These are phyloP conservation scores for Netelia fuscicornis DNA, from an alignment of 2,888 invertebrate genomes.

Conservation along the genomic window DNA sequence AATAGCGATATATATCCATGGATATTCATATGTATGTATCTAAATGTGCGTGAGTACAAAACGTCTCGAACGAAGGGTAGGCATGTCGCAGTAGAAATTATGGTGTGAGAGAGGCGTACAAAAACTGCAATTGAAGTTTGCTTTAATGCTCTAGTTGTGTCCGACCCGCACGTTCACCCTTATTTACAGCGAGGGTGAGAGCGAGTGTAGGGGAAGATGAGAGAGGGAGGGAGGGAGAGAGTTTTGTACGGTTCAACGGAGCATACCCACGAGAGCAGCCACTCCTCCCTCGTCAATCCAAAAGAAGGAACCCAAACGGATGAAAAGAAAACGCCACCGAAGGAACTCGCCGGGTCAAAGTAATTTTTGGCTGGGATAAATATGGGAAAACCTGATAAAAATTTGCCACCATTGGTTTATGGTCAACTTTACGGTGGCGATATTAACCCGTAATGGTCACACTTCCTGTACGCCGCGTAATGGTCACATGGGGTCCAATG, in stretches of 20 bases:
- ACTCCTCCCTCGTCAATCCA: conserved; percentile 43
- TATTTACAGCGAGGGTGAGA: conserved; percentile 37
- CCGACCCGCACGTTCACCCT: conserved; percentile 53
- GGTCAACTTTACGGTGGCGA: background rate
- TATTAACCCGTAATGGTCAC: background rate
- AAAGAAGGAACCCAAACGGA: conserved; percentile 13
- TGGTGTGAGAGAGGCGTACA: conserved; percentile 49
- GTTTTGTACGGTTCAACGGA: conserved; percentile 40
- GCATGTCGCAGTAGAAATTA: conserved; percentile 48
- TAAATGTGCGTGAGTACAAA: conserved; percentile 16
- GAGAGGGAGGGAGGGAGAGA: background rate
- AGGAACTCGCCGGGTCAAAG: conserved; percentile 35
- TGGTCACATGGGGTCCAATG: too few relatives aligned
- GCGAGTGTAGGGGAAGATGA: background rate
- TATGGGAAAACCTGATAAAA: conserved; percentile 43
- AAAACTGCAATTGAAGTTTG: conserved; percentile 44
- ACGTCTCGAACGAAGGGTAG: conserved; percentile 45
- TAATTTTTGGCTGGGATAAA: background rate
- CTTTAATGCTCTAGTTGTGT: conserved; percentile 61
- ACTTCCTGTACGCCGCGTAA: too few relatives aligned
- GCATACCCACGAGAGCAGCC: conserved; percentile 32
- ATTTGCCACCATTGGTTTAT: conserved; percentile 23
- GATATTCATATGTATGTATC: background rate
- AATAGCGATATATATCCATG: conserved; percentile 12
- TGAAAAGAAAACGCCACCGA: conserved; percentile 49